Base-by-base conservation (phyloP, 2,888 invertebrate species). In the Nipponacmea schrenckii region DNA sequence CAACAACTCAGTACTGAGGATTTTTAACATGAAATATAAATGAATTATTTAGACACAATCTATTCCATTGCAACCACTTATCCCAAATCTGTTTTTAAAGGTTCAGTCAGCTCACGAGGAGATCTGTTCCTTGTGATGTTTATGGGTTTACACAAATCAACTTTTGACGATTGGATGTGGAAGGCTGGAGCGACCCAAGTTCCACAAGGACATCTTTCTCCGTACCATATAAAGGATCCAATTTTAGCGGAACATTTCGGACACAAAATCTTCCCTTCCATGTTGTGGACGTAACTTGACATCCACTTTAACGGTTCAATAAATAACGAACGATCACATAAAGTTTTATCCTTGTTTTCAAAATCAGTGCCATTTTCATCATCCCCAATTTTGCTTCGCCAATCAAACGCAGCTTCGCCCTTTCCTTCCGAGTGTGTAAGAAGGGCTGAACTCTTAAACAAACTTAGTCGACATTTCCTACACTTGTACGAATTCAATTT, bases 221-320 rank as follows among this genome's bases (percentile, higher is more conserved):
- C 95, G 73, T 94, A 92, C 97, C 96, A 96, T 88, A 94, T 95
- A 88, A 94, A 96, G 72, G 94, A 95, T 44, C 96, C 97, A 74
- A 96, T 91, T 90, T 96, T 96, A 74, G 92, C 92, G 73, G 91
- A 91, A 86, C 96, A 96, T 88, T 95, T 94, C 65, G 85, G 96
- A 95, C 88, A 96, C 94, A 88, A 62, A 15, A 87, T 91, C 89
- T 96, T 96, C 56, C 96, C 96, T 84, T 94, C 93, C 17, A 93
- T 91, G 8, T 72, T 65, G 71, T 91, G 91, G 81, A 92, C 90
- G 64, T 94, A 92, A 82, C 93, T 92, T 67, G 91, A 91, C 96
- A 96, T 96, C 96, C 97, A 97, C 15, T 93, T 91, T 85, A 96
- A 91, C 0, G 97, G 97, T 90, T 96, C 96, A 75, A 96, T 92